Evolutionary conservation across 2,888 invertebrate genomes (phyloP).

Genomic region (Crematogaster levior): DNA sequence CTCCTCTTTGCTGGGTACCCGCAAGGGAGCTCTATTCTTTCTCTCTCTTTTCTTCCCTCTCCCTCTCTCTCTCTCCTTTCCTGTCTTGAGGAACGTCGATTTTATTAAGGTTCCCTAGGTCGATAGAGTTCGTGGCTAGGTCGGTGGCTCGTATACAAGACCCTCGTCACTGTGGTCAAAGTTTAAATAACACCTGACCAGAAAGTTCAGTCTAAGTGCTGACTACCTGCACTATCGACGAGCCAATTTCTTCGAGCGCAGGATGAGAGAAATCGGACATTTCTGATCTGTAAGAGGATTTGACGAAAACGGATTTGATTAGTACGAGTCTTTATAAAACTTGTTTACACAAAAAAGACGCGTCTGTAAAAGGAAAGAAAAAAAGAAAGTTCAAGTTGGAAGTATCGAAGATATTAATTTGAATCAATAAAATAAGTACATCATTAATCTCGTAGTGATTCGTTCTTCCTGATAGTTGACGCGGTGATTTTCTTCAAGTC

Average conservation of each 20-base stretch:
- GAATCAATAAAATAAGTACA: neutral
- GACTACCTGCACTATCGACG: neutral
- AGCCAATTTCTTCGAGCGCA: conserved; percentile 3
- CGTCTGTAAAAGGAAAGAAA: neutral
- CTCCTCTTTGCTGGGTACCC: conserved; percentile 17
- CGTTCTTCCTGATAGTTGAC: conserved; percentile 3
- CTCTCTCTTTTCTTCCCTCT: no score
- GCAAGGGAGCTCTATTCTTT: conserved; percentile 26
- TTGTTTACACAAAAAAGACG: neutral
- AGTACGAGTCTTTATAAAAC: neutral
- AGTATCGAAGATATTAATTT: neutral
- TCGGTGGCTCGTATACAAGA: conserved; percentile 24
- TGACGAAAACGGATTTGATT: neutral
- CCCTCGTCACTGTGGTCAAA: conserved; percentile 27
- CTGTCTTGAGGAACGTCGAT: neutral
- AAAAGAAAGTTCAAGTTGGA: neutral
- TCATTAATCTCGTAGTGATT: neutral
- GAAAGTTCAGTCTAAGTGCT: neutral
- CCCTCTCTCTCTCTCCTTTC: conserved; percentile 26
- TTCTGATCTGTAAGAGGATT: neutral
- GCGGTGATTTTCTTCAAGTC: neutral
- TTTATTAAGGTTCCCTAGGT: conserved; percentile 33
- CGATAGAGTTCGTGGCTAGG: neutral
- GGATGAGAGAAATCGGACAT: neutral
- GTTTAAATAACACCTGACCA: conserved; percentile 9